Evolutionary conservation across 2,113 vertebrate genomes (phyloP).

Genomic region (Amphiprion percula): DNA sequence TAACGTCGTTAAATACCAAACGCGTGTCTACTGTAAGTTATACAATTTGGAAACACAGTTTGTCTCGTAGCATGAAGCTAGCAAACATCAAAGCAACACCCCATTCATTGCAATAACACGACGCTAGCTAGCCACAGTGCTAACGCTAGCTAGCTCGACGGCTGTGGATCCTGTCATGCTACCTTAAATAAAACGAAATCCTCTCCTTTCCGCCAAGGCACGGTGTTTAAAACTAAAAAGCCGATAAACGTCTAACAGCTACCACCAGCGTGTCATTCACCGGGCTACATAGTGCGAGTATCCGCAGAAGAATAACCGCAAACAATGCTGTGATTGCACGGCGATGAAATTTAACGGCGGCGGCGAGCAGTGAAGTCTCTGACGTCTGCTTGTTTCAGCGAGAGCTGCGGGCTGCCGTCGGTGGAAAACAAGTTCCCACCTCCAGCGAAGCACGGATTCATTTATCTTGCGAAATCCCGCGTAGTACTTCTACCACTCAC

Average conservation of each 20-base stretch:
- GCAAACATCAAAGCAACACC: background rate
- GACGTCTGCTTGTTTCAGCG: slow-evolving; percentile 76
- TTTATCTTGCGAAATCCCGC: background rate
- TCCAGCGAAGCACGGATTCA: slow-evolving; percentile 7
- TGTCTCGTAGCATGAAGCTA: background rate
- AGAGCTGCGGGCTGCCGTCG: slow-evolving; percentile 30
- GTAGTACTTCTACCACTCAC: background rate
- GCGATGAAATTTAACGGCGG: slow-evolving; percentile 48
- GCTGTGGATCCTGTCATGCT: slow-evolving; percentile 84
- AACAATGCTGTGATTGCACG: slow-evolving; percentile 54
- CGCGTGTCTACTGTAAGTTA: background rate
- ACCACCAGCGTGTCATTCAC: slow-evolving; percentile 54
- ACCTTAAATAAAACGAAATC: slow-evolving; percentile 90
- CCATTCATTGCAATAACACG: slow-evolving; percentile 25
- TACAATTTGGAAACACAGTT: background rate
- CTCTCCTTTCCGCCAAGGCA: slow-evolving; percentile 87
- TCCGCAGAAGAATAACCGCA: slow-evolving; percentile 18
- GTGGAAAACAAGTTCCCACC: slow-evolving; percentile 36
- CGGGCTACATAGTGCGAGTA: slow-evolving; percentile 6
- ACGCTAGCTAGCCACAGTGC: slow-evolving; percentile 55
- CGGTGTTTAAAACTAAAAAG: slow-evolving; percentile 86
- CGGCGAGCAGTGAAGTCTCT: slow-evolving; percentile 67
- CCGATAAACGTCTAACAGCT: slow-evolving; percentile 79
- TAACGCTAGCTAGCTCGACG: slow-evolving; percentile 70
- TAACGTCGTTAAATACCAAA: background rate